A percentile compares a stretch with the other conserved stretches of the same genome.
Conservation (phyloP, 2,797 vertebrate genomes). For the Acanthurus lineatus region DNA sequence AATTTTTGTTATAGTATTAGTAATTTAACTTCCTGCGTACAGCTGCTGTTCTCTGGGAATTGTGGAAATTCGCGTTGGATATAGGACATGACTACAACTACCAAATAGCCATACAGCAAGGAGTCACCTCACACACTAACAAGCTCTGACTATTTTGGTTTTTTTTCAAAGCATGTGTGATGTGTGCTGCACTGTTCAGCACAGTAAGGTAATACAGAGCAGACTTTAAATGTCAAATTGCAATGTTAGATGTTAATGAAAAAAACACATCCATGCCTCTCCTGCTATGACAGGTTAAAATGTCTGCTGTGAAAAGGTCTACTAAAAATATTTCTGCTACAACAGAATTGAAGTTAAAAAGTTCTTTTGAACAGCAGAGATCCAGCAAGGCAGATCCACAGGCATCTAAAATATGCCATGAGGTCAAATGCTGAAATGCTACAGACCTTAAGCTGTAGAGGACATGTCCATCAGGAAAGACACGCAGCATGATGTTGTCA, state of each 20-base stretch:
- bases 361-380: not conserved
- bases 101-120: no score
- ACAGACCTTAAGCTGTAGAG: conserved; percentile 96
- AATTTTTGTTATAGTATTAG: no score
- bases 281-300: not conserved
- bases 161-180: no score
- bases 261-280: not conserved
- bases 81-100: no score
- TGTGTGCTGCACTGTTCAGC: no score
- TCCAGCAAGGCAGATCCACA: not conserved
- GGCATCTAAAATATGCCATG: not conserved
- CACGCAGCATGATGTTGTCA: conserved; percentile 96
- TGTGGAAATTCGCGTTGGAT: no score
- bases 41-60: no score
- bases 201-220: no score
- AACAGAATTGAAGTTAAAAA: not conserved
- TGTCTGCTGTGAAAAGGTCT: not conserved
- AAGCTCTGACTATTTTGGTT: no score
- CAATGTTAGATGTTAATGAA: not conserved
- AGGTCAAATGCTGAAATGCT: not conserved
- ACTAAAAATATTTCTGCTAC: not conserved
- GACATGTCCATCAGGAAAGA: conserved; percentile 95
- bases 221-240: no score
- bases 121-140: no score
- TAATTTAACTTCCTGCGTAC: no score